Evolutionary conservation across 2,113 vertebrate genomes (phyloP), one percentile per base, ranked within the genome.

Genomic region (Actinemys pallida): DNA sequence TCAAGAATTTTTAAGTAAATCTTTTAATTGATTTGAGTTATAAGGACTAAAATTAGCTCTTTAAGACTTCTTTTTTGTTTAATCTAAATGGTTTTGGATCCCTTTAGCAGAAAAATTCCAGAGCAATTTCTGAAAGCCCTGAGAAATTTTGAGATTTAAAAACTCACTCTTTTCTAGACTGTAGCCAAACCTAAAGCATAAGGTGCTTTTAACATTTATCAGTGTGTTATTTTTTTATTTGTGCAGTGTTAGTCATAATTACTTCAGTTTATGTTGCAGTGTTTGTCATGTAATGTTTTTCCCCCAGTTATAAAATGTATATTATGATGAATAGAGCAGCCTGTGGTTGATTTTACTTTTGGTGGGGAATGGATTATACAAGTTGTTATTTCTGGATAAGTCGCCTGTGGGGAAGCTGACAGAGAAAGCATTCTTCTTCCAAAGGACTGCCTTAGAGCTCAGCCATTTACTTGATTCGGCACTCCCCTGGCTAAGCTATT

Each of bases 1-100:
- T 93, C 65, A 78, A 88, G 53, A 94, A 94, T 10, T 92, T 94
- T 92, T 84, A 49, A 93, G 62, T 72, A 14, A 19, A 5, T 88
- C 10, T 91, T 89, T 87, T 93, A 10, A 65, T 94, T 90, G 92
- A 85, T 92, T 97, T 91, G 76, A 39, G 54, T 88, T 91, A 45
- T 13, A 95, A 79, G 16, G 79, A 85, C 75, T 92, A 45, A 78
- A 78, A 78, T 45, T 45, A 25, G 42, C 45, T 29, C 25, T 62
- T 93, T 94, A 90, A 81, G 65, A 35, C 2, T 82, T 8, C 49
- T 1, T 56, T 22, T 85, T 69, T 84, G 31, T 27, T 84, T 92
- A 10, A 17, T 90, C 56, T 75, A 81, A 52, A 83, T 92, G 22
- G n/a, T 87, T 78, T 78, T 54, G 47, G 13, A 54, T 85, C 16